Evolutionary conservation across 2,888 invertebrate genomes (phyloP).

Genomic region (Buathra laborator): DNA sequence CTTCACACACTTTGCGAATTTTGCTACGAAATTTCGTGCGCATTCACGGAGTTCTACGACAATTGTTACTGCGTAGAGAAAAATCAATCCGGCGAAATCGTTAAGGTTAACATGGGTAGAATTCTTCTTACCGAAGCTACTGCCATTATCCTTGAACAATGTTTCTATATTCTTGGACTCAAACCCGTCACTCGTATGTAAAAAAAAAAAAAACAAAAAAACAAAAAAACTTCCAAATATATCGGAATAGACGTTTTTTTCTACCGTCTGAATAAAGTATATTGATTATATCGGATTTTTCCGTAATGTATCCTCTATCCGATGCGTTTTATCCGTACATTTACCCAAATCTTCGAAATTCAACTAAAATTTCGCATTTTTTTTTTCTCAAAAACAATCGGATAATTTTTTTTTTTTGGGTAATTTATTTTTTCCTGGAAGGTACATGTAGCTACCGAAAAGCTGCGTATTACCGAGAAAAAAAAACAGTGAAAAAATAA

Average conservation of each 20-base stretch:
- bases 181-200: slow-evolving; percentile 97
- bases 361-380: too few relatives aligned
- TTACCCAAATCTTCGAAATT: background rate
- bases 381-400: too few relatives aligned
- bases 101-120: slow-evolving; percentile 94
- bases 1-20: slow-evolving; percentile 97
- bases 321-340: too few relatives aligned
- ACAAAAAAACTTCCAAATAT: slow-evolving; percentile 71
- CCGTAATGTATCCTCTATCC: too few relatives aligned
- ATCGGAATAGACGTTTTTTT: background rate
- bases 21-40: slow-evolving; percentile 96
- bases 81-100: slow-evolving; percentile 91
- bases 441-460: too few relatives aligned
- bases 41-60: slow-evolving; percentile 99
- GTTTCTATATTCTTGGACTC: slow-evolving; percentile 96
- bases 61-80: slow-evolving; percentile 99
- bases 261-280: slow-evolving; percentile 48
- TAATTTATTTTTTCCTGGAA: too few relatives aligned
- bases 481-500: too few relatives aligned
- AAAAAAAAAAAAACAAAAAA: slow-evolving; percentile 77
- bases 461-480: too few relatives aligned
- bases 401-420: too few relatives aligned
- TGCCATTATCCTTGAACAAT: slow-evolving; percentile 93
- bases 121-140: slow-evolving; percentile 97
- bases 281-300: background rate